Evolutionary conservation across 2,113 vertebrate genomes (phyloP).

Genomic region (Centropus unirufus): DNA sequence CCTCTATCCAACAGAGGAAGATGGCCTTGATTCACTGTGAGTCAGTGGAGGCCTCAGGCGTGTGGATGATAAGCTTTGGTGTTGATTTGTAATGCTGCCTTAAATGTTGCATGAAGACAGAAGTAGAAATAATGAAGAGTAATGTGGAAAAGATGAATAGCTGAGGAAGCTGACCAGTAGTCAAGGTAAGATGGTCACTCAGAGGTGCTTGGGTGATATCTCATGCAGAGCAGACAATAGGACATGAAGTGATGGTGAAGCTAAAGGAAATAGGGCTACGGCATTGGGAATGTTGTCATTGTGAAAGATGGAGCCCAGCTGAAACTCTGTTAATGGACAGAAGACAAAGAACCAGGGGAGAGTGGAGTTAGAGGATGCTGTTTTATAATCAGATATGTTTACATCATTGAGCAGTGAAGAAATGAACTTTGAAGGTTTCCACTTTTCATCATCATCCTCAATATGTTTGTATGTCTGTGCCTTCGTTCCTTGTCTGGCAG

Average conservation of each 20-base stretch:
- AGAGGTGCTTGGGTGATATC: not conserved
- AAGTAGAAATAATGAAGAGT: not conserved
- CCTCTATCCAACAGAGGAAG: not conserved
- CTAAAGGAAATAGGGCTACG: not conserved
- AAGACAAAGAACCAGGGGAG: not conserved
- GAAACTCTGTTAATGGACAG: not conserved
- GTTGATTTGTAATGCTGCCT: not conserved
- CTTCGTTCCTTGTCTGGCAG: not conserved
- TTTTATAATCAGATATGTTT: not conserved
- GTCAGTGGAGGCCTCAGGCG: not conserved
- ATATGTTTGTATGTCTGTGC: not conserved
- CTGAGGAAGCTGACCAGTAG: not conserved
- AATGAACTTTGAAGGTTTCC: not conserved
- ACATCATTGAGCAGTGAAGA: not conserved
- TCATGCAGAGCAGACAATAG: not conserved
- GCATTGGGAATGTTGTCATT: not conserved
- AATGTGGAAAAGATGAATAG: not conserved
- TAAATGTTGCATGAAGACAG: not conserved
- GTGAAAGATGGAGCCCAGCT: not conserved
- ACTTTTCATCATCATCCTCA: not conserved
- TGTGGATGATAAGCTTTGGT: not conserved
- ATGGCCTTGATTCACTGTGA: not conserved
- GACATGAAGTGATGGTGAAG: not conserved
- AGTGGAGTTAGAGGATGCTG: not conserved
- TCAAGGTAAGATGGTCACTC: not conserved